Evolutionary conservation across 2,113 vertebrate species (phyloP).

Genomic region (Sebastes schlegelii): DNA sequence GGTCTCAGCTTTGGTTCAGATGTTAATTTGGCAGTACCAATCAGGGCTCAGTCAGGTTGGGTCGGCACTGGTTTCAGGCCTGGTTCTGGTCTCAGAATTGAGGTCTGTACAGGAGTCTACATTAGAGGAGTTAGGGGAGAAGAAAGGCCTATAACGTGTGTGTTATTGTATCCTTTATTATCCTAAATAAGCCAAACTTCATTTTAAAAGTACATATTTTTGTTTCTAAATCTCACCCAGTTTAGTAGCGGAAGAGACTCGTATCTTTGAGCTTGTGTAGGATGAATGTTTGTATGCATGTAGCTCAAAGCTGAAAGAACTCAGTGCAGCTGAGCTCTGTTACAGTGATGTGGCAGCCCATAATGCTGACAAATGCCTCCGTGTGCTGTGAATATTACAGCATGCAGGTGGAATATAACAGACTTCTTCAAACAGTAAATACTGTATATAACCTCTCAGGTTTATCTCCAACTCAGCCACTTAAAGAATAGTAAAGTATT

Average conservation of each 20-base stretch:
- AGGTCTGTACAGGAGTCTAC: no score
- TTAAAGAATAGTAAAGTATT: not conserved
- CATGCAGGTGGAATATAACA: slow-evolving; percentile 21
- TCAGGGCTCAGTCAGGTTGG: no score
- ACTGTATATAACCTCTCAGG: not conserved
- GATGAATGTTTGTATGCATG: not conserved
- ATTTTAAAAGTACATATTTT: not conserved
- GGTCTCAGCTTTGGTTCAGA: no score
- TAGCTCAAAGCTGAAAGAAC: not conserved
- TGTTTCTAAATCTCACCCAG: not conserved
- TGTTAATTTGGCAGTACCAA: no score
- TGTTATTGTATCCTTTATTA: no score
- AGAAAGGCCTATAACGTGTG: no score
- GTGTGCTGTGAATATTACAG: slow-evolving; percentile 29
- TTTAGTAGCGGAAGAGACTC: not conserved
- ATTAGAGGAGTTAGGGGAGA: no score
- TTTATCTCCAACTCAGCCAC: not conserved
- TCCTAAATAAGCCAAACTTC: not conserved
- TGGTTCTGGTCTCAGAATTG: no score
- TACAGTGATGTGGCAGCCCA: not conserved
- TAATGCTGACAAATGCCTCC: slow-evolving; percentile 23
- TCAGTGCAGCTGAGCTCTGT: not conserved
- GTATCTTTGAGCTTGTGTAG: no score
- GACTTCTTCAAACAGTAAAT: not conserved
- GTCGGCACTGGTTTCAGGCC: no score